A percentile compares a stretch with the other conserved stretches of the same genome.
Conservation (phyloP, 1,140 invertebrate species). For the Pseudobourletiella spinata region DNA sequence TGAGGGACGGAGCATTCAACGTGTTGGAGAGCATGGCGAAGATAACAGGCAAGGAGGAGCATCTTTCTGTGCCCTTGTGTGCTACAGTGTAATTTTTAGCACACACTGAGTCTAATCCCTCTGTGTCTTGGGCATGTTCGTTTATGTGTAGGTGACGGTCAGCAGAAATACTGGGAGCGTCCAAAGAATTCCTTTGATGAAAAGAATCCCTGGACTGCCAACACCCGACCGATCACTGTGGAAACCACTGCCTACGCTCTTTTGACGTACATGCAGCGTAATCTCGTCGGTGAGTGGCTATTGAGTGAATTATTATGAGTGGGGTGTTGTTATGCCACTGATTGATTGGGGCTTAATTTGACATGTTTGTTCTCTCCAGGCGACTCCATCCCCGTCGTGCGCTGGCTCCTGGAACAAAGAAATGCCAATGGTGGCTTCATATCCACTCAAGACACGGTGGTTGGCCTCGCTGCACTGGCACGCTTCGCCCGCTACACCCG, state of each 20-base stretch:
- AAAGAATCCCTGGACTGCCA: slow-evolving; percentile 61
- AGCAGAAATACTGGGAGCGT: slow-evolving; percentile 30
- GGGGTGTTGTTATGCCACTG: too few species aligned
- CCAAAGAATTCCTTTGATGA: slow-evolving; percentile 45
- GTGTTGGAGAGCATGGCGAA: slow-evolving; percentile 52
- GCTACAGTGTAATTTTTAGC: too few species aligned
- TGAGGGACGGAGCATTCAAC: slow-evolving; percentile 56
- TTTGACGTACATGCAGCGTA: slow-evolving; percentile 55
- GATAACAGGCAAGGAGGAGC: slow-evolving; percentile 38
- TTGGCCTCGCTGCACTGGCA: slow-evolving; percentile 54
- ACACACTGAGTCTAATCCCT: too few species aligned
- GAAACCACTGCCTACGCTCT: slow-evolving; percentile 80
- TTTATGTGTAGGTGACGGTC: slow-evolving; percentile 19
- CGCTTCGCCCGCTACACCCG: slow-evolving; percentile 55
- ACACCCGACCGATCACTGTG: slow-evolving; percentile 67
- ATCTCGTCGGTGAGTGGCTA: slow-evolving; percentile 44
- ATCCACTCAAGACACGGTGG: slow-evolving; percentile 53
- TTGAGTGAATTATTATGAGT: neutral
- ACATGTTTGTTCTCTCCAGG: slow-evolving; percentile 33
- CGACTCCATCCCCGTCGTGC: slow-evolving; percentile 66
- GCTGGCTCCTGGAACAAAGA: slow-evolving; percentile 72
- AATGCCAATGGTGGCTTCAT: slow-evolving; percentile 74
- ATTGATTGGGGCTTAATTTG: too few species aligned
- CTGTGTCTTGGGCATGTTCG: too few species aligned
- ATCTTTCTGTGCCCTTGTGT: too few species aligned